Evolutionary conservation across 2,113 vertebrate genomes (phyloP), one percentile per base, ranked within the genome.

Genomic region (Willisornis vidua): DNA sequence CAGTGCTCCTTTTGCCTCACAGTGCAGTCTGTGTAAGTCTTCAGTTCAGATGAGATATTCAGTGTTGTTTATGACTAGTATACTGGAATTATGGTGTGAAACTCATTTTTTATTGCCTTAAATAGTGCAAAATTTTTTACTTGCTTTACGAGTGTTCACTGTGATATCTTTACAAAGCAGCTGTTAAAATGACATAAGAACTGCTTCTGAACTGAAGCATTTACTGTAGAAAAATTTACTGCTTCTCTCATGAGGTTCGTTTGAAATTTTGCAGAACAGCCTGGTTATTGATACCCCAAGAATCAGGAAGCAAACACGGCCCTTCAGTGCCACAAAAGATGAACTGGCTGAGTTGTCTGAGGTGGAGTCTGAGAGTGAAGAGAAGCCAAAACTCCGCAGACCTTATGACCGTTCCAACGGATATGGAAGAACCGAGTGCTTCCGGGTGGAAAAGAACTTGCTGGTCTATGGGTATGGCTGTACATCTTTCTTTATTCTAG

Each of bases 221-320:
- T 23, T 55, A 2, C 24, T 68, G 37, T 4, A n/a, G 23, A 25
- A 83, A 41, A 85, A 11, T 23, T 57, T 26, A 1, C 43, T n/a
- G 7, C 54, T 76, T 41, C 49, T 59, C 74, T 91, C 62, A 74
- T 74, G 59, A 87, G 35, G 20, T 58, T 87, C 93, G 33, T 96
- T 77, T 96, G 88, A 75, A 72, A 67, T 94, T 95, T 97, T 97
- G 97, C 98, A 99, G 99, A 99, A 99, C 96, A 99, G 99, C 96
- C 97, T 99, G 95, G 99, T 99, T 89, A 99, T 99, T 35, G 99
- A 99, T 96, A 99, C 99, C 8, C 99, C 99, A 31, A 98, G 99
- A 80, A 99, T 99, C 66, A 98, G 99, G 83, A 99, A 99, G 72
- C 99, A 99, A 97, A 99, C 99, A 0, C 98, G 99, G 54, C 99